A percentile compares a stretch with the other conserved stretches of the same genome.
Evolutionary conservation across 2,113 vertebrate genomes (phyloP).

Genomic region (Brachyhypopomus gauderio): DNA sequence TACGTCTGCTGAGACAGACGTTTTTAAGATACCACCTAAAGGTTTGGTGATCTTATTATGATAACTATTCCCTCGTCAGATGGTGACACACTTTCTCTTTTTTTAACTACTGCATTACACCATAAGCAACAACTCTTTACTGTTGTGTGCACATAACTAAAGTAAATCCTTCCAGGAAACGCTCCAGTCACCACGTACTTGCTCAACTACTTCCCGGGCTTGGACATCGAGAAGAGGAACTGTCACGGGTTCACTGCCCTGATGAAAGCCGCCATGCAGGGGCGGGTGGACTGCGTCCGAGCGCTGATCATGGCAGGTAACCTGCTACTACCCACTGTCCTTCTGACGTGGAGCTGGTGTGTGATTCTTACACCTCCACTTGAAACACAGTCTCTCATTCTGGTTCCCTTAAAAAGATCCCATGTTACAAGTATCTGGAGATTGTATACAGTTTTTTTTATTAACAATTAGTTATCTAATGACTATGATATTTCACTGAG

Average conservation of each 20-base stretch:
- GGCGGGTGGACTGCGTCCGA: slow-evolving; percentile 86
- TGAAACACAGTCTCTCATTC: too few species aligned
- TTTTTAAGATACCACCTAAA: too few species aligned
- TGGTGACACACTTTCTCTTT: too few species aligned
- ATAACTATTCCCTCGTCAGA: too few species aligned
- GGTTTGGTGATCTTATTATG: too few species aligned
- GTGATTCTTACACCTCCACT: neutral
- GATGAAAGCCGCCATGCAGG: slow-evolving; percentile 97
- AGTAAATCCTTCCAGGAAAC: slow-evolving; percentile 79
- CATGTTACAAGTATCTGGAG: too few species aligned
- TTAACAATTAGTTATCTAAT: too few species aligned
- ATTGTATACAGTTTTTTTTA: too few species aligned
- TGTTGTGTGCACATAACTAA: neutral
- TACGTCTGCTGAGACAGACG: too few species aligned
- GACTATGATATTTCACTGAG: too few species aligned
- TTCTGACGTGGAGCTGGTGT: neutral
- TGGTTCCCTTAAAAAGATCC: too few species aligned
- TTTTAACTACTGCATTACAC: neutral
- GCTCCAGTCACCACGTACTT: slow-evolving; percentile 91
- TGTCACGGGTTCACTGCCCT: slow-evolving; percentile 90
- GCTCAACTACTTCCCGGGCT: slow-evolving; percentile 88
- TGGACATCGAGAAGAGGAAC: slow-evolving; percentile 92
- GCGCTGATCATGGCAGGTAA: slow-evolving; percentile 92
- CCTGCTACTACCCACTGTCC: neutral
- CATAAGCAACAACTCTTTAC: neutral